phyloP scores from a whole-genome alignment of 2,113 vertebrate species.

The Myrmecobius fasciatus region DNA sequence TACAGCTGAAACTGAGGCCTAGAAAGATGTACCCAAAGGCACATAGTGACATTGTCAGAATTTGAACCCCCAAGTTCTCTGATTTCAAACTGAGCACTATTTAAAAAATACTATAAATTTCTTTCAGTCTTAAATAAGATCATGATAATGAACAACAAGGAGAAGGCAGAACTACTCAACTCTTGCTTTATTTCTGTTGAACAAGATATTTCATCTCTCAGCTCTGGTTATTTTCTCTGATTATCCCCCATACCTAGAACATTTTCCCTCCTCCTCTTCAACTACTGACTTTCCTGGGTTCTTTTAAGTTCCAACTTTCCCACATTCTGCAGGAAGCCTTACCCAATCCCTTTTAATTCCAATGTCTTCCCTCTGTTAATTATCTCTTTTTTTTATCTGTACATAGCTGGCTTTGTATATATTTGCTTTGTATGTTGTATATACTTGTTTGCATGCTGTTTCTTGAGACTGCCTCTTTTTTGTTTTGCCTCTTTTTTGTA shows the following conservation, averaged over 20 bases:
- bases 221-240: background rate
- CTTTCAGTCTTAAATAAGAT: background rate
- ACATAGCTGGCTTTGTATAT: background rate
- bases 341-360: background rate
- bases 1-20: background rate
- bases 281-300: background rate
- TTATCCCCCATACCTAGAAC: background rate
- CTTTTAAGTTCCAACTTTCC: background rate
- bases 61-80: background rate
- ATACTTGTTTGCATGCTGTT: background rate
- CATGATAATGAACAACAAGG: background rate
- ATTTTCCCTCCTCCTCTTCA: background rate
- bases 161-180: background rate
- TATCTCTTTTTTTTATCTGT: background rate
- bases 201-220: background rate
- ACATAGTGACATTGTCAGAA: background rate
- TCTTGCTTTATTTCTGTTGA: background rate
- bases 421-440: background rate
- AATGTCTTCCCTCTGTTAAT: background rate
- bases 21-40: background rate
- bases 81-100: background rate
- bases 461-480: background rate
- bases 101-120: background rate
- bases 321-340: background rate
- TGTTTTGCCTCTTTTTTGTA: background rate